Evolutionary conservation across 2,888 invertebrate species (phyloP).

Genomic region (Dryocosmus kuriphilus): DNA sequence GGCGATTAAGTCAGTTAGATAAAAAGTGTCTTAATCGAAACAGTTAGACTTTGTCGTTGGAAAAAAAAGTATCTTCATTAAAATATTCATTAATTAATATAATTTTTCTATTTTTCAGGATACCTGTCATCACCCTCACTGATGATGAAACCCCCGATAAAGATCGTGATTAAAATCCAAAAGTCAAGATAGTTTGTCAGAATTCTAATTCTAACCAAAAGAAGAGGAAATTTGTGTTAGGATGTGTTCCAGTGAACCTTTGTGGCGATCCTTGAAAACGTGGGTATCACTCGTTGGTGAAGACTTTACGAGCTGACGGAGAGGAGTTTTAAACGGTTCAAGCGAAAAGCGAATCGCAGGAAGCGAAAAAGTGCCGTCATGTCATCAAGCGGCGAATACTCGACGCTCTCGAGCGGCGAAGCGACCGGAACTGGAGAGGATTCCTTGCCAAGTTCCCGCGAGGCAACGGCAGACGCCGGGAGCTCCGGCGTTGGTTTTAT

Average conservation of each 20-base stretch:
- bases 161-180: slow-evolving; percentile 1
- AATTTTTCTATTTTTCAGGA: slow-evolving; percentile 12
- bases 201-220: neutral
- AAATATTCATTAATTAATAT: neutral
- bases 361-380: slow-evolving; percentile 55
- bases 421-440: slow-evolving; percentile 61
- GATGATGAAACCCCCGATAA: slow-evolving; percentile 8
- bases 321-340: slow-evolving; percentile 6
- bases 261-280: slow-evolving; percentile 23
- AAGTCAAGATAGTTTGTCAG: neutral
- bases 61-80: neutral
- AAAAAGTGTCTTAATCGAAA: neutral
- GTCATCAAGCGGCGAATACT: slow-evolving; percentile 75
- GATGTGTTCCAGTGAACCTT: slow-evolving; percentile 38
- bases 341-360: slow-evolving; percentile 20
- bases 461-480: slow-evolving; percentile 73
- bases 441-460: slow-evolving; percentile 73
- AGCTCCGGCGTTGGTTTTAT: slow-evolving; percentile 71
- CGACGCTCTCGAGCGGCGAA: slow-evolving; percentile 74
- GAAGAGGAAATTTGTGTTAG: slow-evolving; percentile 18
- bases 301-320: slow-evolving; percentile 26
- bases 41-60: neutral
- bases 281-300: neutral
- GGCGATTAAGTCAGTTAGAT: neutral
- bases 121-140: neutral